phyloP scores from a whole-genome alignment of 2,797 vertebrate species.

The Fratercula arctica region DNA sequence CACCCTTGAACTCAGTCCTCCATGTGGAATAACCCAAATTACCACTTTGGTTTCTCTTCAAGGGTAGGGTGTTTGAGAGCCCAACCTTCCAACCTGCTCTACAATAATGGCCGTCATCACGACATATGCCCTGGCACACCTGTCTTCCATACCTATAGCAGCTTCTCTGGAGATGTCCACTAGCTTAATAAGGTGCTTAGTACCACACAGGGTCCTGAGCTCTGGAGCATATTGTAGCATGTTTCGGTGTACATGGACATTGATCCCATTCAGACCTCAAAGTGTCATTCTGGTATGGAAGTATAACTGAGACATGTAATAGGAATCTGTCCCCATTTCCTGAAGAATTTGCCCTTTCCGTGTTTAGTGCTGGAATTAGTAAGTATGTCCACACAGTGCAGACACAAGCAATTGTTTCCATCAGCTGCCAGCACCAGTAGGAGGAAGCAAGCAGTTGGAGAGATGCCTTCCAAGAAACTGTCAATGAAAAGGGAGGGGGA shows the following conservation, averaged over 20 bases:
- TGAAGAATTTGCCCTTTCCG: neutral
- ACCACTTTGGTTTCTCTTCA: neutral
- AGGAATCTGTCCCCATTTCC: neutral
- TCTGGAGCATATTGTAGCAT: neutral
- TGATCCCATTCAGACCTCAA: neutral
- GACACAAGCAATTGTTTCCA: neutral
- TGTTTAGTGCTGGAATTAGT: slow-evolving; percentile 23
- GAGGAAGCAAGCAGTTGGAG: neutral
- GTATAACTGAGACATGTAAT: neutral
- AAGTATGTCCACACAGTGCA: neutral
- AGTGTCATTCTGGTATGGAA: neutral
- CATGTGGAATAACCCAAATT: neutral
- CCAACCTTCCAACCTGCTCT: neutral
- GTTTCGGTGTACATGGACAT: neutral
- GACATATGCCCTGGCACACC: neutral
- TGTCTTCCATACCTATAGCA: neutral
- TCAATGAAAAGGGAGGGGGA: neutral
- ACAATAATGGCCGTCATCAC: neutral
- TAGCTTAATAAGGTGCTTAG: neutral
- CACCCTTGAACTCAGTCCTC: neutral
- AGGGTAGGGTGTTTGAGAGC: neutral
- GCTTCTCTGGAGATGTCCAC: neutral
- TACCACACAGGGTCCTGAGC: neutral
- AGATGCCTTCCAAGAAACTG: neutral
- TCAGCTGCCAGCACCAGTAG: neutral